These are phyloP conservation scores for Ctenopoma kingsleyae DNA, from an alignment of 2,797 vertebrate species.

Conservation along the genomic window DNA sequence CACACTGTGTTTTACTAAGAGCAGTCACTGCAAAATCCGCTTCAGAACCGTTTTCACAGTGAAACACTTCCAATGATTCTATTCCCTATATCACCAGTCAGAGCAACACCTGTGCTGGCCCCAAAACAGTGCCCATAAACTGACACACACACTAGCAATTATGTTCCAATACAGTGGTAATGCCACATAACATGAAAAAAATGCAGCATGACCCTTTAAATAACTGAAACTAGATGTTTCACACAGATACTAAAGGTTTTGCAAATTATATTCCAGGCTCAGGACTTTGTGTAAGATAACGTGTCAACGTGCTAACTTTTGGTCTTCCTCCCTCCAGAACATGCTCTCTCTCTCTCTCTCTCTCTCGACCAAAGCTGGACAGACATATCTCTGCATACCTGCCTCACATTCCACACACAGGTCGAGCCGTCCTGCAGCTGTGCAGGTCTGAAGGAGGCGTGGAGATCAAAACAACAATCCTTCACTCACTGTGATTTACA, in stretches of 20 bases:
- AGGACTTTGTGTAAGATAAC: neutral
- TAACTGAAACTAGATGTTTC: too few species aligned
- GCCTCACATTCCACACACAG: conserved; percentile 54
- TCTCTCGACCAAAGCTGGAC: neutral
- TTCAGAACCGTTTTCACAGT: neutral
- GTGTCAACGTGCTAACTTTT: too few species aligned
- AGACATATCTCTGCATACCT: conserved; percentile 43
- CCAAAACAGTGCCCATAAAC: too few species aligned
- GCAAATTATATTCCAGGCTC: conserved; percentile 18
- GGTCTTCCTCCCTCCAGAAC: neutral
- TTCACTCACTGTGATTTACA: conserved; percentile 32
- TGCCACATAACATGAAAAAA: too few species aligned
- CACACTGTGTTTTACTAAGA: neutral
- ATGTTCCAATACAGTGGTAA: too few species aligned
- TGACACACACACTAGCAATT: too few species aligned
- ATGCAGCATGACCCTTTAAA: too few species aligned
- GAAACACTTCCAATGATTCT: neutral
- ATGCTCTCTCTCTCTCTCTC: neutral
- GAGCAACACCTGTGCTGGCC: too few species aligned
- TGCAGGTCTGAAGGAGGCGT: conserved; percentile 20
- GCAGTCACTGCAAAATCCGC: neutral
- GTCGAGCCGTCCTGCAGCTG: conserved; percentile 1
- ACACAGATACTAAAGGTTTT: neutral
- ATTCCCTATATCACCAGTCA: neutral
- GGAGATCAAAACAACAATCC: conserved; percentile 32